Evolutionary conservation across 2,888 invertebrate species (phyloP).

Genomic region (Thumatha senex): DNA sequence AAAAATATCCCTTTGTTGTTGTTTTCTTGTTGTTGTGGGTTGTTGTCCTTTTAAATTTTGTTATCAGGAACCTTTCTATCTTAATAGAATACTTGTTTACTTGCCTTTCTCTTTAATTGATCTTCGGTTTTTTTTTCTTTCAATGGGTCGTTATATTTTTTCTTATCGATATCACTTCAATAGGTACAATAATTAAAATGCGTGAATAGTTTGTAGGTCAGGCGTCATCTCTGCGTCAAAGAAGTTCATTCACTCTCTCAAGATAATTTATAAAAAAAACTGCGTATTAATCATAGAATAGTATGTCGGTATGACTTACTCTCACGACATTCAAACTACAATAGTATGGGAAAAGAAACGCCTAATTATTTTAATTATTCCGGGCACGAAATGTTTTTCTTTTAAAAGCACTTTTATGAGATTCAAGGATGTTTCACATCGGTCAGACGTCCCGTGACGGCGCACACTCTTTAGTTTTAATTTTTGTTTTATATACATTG

Average conservation of each 20-base stretch:
- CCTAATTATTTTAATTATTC: slow-evolving; percentile 29
- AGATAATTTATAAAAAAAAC: neutral
- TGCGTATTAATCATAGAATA: neutral
- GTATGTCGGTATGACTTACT: slow-evolving; percentile 13
- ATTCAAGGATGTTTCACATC: too few species aligned
- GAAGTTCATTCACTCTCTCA: slow-evolving; percentile 2
- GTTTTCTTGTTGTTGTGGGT: too few species aligned
- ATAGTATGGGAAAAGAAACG: slow-evolving; percentile 33
- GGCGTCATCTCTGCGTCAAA: slow-evolving; percentile 2
- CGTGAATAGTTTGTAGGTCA: slow-evolving; percentile 16
- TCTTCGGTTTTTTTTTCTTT: too few species aligned
- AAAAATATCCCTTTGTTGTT: too few species aligned
- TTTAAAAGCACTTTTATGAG: slow-evolving; percentile 5
- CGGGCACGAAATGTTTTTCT: slow-evolving; percentile 20
- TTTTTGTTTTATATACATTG: too few species aligned
- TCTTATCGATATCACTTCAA: neutral
- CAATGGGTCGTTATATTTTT: too few species aligned
- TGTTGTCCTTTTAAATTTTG: too few species aligned
- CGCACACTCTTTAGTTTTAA: too few species aligned
- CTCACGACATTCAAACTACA: slow-evolving; percentile 25
- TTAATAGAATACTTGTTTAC: too few species aligned
- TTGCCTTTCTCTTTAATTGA: too few species aligned
- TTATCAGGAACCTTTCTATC: too few species aligned
- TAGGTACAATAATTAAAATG: slow-evolving; percentile 5
- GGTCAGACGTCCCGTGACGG: too few species aligned